Evolutionary conservation across 1,140 invertebrate species (phyloP), one percentile per base, ranked within the genome.

Genomic region (Drosophila athabasca): DNA sequence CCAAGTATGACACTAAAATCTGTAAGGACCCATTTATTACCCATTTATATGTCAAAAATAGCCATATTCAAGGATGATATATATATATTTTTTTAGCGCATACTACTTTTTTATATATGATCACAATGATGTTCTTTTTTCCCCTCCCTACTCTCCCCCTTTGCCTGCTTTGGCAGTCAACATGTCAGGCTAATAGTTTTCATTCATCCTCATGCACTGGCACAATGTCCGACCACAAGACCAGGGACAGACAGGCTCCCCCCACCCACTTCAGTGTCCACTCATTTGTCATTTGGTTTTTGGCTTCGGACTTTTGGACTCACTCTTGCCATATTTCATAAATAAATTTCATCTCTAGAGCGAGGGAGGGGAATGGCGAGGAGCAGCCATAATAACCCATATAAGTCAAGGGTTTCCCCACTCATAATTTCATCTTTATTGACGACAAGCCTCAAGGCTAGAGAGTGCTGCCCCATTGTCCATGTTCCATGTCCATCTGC

Each of bases 161-260:
- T 52, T 49, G 51, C 11, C 35, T 11, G 9, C 31, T 9, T 11
- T 35, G 39, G 8, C 53, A 43, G 35, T 19, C 17, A 54, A 57
- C 48, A 66, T 75, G 70, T 75, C 71, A 24, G 54, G 70, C 70
- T 75, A 75, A 75, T 75, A 75, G 71, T 75, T 75, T 75, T 75
- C 61, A 64, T 52, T 74, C 61, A 53, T 53, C 39, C 61, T 31
- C 48, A 50, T 58, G 65, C 64, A 39, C 64, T 35, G 68, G 67
- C 65, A 58, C 45, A 69, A 49, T 69, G 67, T 58, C 65, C 67
- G 52, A 69, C 65, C 67, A 69, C 51, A 69, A 66, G 5, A 58
- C 64, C 67, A 69, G 65, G 65, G 49, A n/a, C n/a, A n/a, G 66
- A n/a, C 62, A 49, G 45, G 58, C 64, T n/a, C n/a, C n/a, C n/a